phyloP scores from a whole-genome alignment of 2,113 vertebrate species.

The Bos indicus region DNA sequence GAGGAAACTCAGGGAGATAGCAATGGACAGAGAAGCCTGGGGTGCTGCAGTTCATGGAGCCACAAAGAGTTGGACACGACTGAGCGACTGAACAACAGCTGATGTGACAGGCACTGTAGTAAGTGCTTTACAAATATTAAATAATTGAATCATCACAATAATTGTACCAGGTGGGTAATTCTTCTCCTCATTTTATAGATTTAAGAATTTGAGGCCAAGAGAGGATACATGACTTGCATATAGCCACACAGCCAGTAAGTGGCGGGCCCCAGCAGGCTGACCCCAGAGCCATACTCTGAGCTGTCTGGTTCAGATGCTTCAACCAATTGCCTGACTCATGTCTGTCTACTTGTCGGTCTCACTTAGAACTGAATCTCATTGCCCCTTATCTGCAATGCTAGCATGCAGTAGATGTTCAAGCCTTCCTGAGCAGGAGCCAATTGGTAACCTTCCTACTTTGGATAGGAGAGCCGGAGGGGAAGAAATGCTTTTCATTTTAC shows the following conservation, averaged over 20 bases:
- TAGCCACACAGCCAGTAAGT: neutral
- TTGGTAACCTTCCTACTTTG: neutral
- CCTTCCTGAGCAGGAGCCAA: neutral
- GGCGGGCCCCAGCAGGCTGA: neutral
- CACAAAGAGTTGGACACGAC: accelerated
- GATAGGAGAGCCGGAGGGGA: neutral
- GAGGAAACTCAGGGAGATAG: neutral
- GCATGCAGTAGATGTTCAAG: neutral
- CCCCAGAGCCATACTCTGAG: neutral
- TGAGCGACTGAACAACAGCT: neutral
- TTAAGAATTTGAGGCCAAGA: neutral
- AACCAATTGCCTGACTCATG: accelerated
- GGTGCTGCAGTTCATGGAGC: neutral
- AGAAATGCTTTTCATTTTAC: neutral
- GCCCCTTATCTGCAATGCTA: neutral
- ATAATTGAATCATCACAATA: neutral
- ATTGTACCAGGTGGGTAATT: neutral
- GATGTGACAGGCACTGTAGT: neutral
- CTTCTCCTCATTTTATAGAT: neutral
- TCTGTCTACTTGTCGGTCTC: neutral
- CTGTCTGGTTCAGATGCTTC: neutral
- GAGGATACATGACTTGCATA: neutral
- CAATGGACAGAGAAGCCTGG: neutral
- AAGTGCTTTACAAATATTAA: neutral
- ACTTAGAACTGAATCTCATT: neutral